phyloP scores from a whole-genome alignment of 2,113 vertebrate genomes.

The Emydocephalus ijimae region DNA sequence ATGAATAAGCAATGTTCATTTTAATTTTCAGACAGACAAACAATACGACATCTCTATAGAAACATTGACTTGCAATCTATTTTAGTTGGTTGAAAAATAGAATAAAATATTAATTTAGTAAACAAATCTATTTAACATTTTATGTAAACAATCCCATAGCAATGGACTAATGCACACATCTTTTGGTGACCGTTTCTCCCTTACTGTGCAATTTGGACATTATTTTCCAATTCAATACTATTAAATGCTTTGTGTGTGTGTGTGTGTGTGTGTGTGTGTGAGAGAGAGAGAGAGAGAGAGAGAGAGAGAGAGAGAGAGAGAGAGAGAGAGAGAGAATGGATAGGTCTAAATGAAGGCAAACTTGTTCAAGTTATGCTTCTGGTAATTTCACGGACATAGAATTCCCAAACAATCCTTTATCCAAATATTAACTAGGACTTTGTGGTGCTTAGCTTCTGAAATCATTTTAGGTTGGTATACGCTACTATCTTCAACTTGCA shows the following conservation, averaged over 20 bases:
- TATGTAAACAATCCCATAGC: neutral
- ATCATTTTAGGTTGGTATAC: neutral
- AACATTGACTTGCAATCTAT: neutral
- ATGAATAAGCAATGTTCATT: neutral
- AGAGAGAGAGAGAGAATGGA: neutral
- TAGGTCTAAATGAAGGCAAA: neutral
- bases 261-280: neutral
- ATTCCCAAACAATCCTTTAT: neutral
- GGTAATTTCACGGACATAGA: neutral
- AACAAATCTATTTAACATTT: neutral
- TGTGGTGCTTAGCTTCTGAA: neutral
- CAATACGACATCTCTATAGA: neutral
- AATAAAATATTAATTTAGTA: neutral
- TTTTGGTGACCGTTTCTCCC: neutral
- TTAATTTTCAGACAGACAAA: neutral
- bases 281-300: too few species aligned
- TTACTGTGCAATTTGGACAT: neutral
- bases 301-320: too few species aligned
- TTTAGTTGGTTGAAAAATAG: neutral
- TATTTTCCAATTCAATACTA: neutral
- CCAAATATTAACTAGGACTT: neutral
- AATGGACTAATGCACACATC: neutral
- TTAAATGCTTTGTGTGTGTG: too few species aligned
- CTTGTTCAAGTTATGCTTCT: neutral
- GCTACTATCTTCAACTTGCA: neutral